phyloP scores from a whole-genome alignment of 2,113 vertebrate genomes.

The Elaphurus davidianus region DNA sequence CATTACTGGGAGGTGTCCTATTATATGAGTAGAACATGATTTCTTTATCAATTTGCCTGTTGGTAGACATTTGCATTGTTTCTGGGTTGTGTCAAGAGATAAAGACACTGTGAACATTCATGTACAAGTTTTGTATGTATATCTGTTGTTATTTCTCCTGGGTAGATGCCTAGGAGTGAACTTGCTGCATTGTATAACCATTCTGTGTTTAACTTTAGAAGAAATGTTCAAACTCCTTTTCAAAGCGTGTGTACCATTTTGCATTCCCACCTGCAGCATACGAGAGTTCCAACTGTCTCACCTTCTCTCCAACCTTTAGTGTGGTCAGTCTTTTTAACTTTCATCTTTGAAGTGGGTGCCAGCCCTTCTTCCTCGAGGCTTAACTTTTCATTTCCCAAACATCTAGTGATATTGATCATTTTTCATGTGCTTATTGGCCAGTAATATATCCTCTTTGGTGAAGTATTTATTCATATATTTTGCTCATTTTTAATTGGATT shows the following conservation, averaged over 20 bases:
- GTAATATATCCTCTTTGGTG: neutral
- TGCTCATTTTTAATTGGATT: neutral
- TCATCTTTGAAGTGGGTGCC: neutral
- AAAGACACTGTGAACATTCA: neutral
- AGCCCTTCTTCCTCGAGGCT: neutral
- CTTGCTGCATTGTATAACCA: neutral
- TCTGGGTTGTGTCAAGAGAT: neutral
- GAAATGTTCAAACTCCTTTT: neutral
- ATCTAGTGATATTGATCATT: neutral
- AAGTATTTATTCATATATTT: neutral
- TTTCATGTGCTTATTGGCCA: neutral
- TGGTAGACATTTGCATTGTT: neutral
- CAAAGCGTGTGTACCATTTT: neutral
- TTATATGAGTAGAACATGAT: neutral
- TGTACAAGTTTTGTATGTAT: neutral
- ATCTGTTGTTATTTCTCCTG: neutral
- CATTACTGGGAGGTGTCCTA: neutral
- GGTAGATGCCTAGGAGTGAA: neutral
- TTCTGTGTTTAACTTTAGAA: neutral
- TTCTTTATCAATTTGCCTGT: neutral
- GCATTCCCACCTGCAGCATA: neutral
- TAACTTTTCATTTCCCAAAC: neutral
- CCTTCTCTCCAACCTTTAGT: neutral
- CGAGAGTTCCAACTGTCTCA: no score
- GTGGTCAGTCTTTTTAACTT: neutral